A percentile compares a stretch with the other conserved stretches of the same genome.
Conservation (phyloP, 2,888 invertebrate genomes). For the Saturnia pavonia region DNA sequence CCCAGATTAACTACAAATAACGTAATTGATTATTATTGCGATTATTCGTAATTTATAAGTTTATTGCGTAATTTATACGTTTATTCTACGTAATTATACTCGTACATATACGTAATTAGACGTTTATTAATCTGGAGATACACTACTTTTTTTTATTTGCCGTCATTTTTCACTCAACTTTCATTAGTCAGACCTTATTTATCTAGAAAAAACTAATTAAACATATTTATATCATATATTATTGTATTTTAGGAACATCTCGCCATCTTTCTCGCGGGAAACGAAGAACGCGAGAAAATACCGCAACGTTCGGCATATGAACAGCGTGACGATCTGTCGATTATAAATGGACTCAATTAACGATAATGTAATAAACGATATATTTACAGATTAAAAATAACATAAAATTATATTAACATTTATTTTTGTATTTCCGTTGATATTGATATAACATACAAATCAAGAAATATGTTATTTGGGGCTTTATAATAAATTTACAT, state of each 20-base stretch:
- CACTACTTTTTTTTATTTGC: too few species aligned
- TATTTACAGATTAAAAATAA: background rate
- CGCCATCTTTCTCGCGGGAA: slow-evolving; percentile 85
- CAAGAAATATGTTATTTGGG: background rate
- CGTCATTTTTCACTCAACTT: too few species aligned
- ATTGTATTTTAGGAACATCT: slow-evolving; percentile 79
- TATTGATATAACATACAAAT: background rate
- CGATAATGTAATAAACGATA: slow-evolving; percentile 13
- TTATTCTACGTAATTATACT: too few species aligned
- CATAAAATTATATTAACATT: slow-evolving; percentile 8
- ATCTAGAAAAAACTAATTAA: too few species aligned
- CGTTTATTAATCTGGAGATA: too few species aligned
- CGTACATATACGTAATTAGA: too few species aligned
- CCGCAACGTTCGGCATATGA: slow-evolving; percentile 66
- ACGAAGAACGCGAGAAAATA: slow-evolving; percentile 84
- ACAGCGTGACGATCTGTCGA: slow-evolving; percentile 64
- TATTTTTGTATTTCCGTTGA: background rate
- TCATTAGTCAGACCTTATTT: too few species aligned
- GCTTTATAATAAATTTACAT: too few species aligned
- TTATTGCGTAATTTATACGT: too few species aligned
- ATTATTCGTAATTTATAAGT: too few species aligned
- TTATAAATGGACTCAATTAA: slow-evolving; percentile 73
- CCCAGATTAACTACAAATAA: too few species aligned
- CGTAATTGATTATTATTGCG: too few species aligned
- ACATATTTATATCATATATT: background rate